phyloP scores from a whole-genome alignment of 1,140 invertebrate species.

The Tenebrio molitor region DNA sequence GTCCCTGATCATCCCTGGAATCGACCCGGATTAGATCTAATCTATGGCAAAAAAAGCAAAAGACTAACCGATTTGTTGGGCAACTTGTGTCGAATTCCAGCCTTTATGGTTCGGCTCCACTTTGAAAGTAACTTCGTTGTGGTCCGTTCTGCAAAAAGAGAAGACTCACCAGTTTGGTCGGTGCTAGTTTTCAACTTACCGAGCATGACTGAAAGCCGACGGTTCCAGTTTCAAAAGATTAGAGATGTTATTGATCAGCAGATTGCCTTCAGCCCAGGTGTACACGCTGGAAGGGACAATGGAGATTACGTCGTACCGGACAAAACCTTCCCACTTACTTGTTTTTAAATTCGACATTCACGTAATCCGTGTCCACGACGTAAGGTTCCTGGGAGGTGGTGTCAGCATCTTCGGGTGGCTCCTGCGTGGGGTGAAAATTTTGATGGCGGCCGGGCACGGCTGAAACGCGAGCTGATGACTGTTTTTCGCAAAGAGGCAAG shows the following conservation, averaged over 20 bases:
- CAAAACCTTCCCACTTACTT: no score
- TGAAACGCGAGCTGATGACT: not conserved
- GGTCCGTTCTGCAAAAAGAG: slow-evolving; percentile 75
- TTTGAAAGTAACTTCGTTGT: slow-evolving; percentile 86
- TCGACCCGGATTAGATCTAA: slow-evolving; percentile 10
- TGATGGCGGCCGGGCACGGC: not conserved
- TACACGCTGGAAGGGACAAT: slow-evolving; percentile 62
- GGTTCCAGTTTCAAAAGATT: slow-evolving; percentile 74
- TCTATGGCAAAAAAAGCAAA: slow-evolving; percentile 22
- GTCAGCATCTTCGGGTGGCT: slow-evolving; percentile 64
- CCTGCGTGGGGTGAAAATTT: slow-evolving; percentile 24
- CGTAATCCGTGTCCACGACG: slow-evolving; percentile 77
- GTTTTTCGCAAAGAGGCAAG: not conserved
- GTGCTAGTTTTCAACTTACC: slow-evolving; percentile 63
- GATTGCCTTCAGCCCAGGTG: slow-evolving; percentile 72
- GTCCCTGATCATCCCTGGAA: slow-evolving; percentile 75
- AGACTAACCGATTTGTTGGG: slow-evolving; percentile 76
- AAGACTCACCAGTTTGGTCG: slow-evolving; percentile 29
- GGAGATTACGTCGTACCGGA: no score
- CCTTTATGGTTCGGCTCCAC: slow-evolving; percentile 79
- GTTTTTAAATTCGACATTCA: slow-evolving; percentile 78
- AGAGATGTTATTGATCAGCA: slow-evolving; percentile 72
- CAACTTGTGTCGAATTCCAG: slow-evolving; percentile 81
- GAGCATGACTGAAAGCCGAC: slow-evolving; percentile 69
- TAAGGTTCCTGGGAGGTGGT: slow-evolving; percentile 68